Conservation (phyloP, 2,797 vertebrate genomes). For the Chiroxiphia lanceolata region DNA sequence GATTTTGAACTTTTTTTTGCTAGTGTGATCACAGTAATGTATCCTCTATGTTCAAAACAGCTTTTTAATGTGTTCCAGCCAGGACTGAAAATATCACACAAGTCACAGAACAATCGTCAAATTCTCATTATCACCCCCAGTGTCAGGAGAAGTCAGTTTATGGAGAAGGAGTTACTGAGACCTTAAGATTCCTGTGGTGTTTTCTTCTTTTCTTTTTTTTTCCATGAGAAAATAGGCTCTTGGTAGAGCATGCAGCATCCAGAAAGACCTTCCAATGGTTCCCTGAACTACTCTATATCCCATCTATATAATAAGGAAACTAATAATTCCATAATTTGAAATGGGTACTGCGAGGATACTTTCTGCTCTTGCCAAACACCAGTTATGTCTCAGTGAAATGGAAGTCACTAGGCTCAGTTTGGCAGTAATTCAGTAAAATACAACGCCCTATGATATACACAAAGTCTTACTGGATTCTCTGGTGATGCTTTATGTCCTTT, state of each 20-base stretch:
- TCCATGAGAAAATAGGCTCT: conserved; percentile 11
- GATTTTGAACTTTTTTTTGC: conserved; percentile 41
- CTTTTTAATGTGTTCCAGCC: conserved; percentile 51
- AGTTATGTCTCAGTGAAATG: conserved; percentile 41
- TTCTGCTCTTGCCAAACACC: conserved; percentile 38
- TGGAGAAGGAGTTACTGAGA: conserved; percentile 29
- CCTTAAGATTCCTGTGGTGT: conserved; percentile 33
- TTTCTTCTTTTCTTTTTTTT: neutral
- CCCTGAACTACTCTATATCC: conserved; percentile 35
- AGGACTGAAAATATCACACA: conserved; percentile 53
- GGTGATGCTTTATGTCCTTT: neutral
- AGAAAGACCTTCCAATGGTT: conserved; percentile 45
- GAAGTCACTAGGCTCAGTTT: conserved; percentile 33
- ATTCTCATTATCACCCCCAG: conserved; percentile 55
- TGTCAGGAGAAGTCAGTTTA: conserved; percentile 48
- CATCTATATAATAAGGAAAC: conserved; percentile 54
- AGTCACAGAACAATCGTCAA: conserved; percentile 58
- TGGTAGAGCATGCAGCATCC: neutral
- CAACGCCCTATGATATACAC: neutral
- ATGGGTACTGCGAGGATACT: conserved; percentile 47
- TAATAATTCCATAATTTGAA: conserved; percentile 59
- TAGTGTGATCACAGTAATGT: conserved; percentile 51
- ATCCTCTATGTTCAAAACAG: conserved; percentile 49
- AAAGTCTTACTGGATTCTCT: neutral
- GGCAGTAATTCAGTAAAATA: conserved; percentile 35